phyloP scores from a whole-genome alignment of 2,888 invertebrate genomes.

The Tetranychus piercei region DNA sequence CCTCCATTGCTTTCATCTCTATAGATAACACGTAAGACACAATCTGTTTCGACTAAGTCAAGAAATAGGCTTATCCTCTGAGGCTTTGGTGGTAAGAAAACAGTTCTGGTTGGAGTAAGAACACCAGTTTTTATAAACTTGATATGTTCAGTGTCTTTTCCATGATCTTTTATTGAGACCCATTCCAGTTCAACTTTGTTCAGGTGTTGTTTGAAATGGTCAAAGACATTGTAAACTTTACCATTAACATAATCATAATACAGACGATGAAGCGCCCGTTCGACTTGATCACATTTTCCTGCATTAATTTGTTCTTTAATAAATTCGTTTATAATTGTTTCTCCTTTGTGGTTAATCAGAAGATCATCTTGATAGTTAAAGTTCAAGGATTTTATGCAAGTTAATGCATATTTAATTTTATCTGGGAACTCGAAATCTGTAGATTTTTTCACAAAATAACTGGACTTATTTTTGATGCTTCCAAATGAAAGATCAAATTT shows the following conservation, averaged over 20 bases:
- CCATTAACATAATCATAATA: background rate
- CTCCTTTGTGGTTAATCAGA: background rate
- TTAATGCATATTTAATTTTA: background rate
- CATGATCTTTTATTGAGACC: background rate
- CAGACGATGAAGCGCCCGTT: background rate
- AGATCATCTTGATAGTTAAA: background rate
- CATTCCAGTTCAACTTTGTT: background rate
- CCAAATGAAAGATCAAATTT: background rate
- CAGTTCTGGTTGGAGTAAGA: background rate
- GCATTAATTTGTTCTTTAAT: background rate
- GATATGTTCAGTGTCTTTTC: background rate
- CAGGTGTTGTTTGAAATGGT: background rate
- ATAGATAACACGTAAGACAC: background rate
- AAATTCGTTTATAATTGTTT: background rate
- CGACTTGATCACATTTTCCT: background rate
- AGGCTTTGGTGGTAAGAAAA: background rate
- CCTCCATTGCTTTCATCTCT: background rate
- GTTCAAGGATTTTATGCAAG: background rate
- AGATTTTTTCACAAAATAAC: no score
- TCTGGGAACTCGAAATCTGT: background rate
- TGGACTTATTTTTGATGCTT: no score
- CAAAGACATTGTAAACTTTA: background rate
- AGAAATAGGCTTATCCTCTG: background rate
- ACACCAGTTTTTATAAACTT: background rate
- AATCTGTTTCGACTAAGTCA: background rate